Evolutionary conservation across 2,113 vertebrate genomes (phyloP).

Genomic region (Vicugna pacos): DNA sequence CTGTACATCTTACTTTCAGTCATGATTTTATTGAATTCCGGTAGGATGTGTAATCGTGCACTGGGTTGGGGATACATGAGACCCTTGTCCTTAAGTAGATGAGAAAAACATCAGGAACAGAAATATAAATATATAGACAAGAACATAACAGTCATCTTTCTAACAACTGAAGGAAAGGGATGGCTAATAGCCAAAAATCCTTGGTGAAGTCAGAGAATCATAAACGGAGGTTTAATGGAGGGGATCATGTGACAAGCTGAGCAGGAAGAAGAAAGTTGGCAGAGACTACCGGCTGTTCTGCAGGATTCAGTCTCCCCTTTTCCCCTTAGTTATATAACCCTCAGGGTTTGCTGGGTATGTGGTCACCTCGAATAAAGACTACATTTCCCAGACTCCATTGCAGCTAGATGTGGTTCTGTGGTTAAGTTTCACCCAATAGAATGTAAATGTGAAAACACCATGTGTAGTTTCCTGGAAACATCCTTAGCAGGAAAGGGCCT

Average conservation of each 20-base stretch:
- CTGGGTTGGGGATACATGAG: neutral
- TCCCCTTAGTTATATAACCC: neutral
- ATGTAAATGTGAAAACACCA: neutral
- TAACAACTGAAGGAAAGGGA: neutral
- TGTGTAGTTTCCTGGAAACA: neutral
- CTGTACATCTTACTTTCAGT: neutral
- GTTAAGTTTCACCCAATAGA: neutral
- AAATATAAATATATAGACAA: neutral
- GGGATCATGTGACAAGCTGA: neutral
- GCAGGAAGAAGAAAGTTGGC: neutral
- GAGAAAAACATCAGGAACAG: neutral
- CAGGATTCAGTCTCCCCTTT: neutral
- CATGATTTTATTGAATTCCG: neutral
- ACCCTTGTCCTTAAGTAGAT: neutral
- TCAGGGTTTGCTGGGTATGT: neutral
- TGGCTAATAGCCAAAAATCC: neutral
- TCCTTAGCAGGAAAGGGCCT: rapidly evolving
- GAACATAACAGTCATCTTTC: neutral
- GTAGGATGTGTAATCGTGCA: too few species aligned
- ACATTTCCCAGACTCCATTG: neutral
- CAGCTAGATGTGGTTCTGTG: neutral
- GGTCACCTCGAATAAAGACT: neutral
- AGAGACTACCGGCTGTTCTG: neutral
- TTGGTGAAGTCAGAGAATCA: neutral
- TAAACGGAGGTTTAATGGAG: neutral